Percentiles rank a stretch among this genome's conserved stretches.
phyloP scores from a whole-genome alignment of 2,797 vertebrate species.

The Aphelocoma californica region DNA sequence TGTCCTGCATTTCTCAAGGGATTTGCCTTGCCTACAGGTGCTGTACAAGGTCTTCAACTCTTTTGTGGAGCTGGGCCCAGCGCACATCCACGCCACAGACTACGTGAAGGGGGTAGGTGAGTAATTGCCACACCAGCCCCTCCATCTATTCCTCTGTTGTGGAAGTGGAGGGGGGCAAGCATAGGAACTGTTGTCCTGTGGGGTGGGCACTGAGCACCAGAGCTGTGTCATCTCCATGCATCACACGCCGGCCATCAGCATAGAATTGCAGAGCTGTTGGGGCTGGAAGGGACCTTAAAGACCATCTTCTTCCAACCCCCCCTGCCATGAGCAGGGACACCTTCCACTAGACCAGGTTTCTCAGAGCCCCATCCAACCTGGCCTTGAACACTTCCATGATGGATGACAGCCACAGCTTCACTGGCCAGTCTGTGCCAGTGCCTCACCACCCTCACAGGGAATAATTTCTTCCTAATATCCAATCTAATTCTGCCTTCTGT shows the following conservation, averaged over 20 bases:
- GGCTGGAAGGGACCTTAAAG: neutral
- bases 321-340: neutral
- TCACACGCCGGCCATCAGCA: neutral
- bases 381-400: neutral
- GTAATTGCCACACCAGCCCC: constrained; percentile 69
- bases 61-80: constrained; percentile 90
- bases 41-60: constrained; percentile 96
- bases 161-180: neutral
- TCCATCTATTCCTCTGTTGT: constrained; percentile 64
- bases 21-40: constrained; percentile 76
- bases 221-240: neutral
- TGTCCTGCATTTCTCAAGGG: neutral
- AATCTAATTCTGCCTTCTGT: neutral
- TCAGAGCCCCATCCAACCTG: neutral
- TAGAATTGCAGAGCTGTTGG: neutral
- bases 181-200: neutral
- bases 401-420: neutral
- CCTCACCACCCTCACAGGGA: neutral
- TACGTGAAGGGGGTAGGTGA: constrained; percentile 95
- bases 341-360: neutral
- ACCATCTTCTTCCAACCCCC: neutral
- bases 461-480: neutral
- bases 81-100: constrained; percentile 85
- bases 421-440: neutral
- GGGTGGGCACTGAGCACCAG: neutral